phyloP scores from a whole-genome alignment of 2,888 invertebrate genomes.

The Drosophila monieri region DNA sequence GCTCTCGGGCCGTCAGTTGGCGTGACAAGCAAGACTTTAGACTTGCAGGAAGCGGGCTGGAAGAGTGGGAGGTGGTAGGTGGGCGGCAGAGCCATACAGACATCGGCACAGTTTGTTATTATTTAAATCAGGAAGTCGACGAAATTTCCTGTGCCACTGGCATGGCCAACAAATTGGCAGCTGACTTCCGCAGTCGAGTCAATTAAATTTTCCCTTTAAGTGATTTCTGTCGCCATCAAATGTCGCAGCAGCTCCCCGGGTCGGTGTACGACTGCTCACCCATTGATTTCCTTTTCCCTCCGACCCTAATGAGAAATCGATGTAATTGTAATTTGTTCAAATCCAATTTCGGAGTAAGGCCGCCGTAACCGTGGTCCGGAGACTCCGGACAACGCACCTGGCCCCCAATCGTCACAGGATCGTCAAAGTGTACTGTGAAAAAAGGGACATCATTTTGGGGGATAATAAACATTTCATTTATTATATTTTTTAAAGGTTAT shows the following conservation, averaged over 20 bases:
- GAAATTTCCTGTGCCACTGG: constrained; percentile 76
- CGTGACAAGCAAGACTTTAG: constrained; percentile 63
- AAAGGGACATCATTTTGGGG: not conserved
- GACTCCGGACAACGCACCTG: constrained; percentile 44
- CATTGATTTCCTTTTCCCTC: constrained; percentile 9
- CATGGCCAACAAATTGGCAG: constrained; percentile 76
- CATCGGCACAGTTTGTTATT: constrained; percentile 70
- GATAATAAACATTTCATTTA: too few relatives aligned
- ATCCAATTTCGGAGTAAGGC: constrained; percentile 64
- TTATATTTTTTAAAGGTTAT: too few relatives aligned
- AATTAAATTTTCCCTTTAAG: constrained; percentile 76
- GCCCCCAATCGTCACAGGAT: constrained; percentile 55
- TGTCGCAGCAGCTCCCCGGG: constrained; percentile 45
- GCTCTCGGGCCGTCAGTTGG: constrained; percentile 64
- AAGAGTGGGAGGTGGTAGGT: not conserved
- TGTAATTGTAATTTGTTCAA: constrained; percentile 73
- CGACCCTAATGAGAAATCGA: constrained; percentile 73
- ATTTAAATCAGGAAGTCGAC: constrained; percentile 82
- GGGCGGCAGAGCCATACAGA: constrained; percentile 20
- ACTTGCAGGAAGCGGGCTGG: constrained; percentile 15
- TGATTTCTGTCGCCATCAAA: constrained; percentile 74
- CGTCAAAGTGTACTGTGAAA: constrained; percentile 14
- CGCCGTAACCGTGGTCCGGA: constrained; percentile 31
- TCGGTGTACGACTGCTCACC: not conserved
- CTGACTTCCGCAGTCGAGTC: constrained; percentile 72